phyloP scores from a whole-genome alignment of 1,140 invertebrate species.

The Aphidius gifuensis region DNA sequence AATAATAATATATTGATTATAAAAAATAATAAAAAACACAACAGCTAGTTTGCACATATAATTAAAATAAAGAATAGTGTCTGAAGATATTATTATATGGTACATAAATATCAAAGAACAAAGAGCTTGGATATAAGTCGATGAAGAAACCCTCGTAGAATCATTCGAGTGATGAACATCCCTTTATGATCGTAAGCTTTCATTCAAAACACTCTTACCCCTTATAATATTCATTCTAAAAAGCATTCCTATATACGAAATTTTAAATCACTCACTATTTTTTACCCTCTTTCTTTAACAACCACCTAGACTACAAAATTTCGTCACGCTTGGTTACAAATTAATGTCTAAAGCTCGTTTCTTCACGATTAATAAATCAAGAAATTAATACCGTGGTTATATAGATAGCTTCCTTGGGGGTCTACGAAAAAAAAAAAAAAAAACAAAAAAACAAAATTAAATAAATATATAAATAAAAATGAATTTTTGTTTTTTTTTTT shows the following conservation, averaged over 20 bases:
- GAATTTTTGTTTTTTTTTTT: no score
- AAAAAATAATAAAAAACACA: no score
- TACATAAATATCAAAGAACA: no score
- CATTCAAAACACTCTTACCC: constrained; percentile 1
- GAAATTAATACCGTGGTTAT: constrained; percentile 20
- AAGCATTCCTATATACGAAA: constrained; percentile 1
- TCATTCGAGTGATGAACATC: constrained; percentile 16
- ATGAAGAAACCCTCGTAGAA: background rate
- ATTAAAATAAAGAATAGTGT: no score
- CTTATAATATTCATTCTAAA: constrained; percentile 13
- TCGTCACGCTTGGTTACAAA: constrained; percentile 3
- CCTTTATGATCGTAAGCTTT: constrained; percentile 15
- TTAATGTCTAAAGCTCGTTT: constrained; percentile 6
- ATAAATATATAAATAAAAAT: background rate
- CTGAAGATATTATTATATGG: no score
- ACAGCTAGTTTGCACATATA: no score
- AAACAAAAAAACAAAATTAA: background rate
- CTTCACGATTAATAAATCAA: constrained; percentile 18
- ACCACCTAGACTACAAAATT: background rate
- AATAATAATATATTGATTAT: no score
- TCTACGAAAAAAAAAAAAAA: background rate
- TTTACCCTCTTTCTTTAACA: no score
- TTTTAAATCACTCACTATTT: no score
- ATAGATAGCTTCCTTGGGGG: background rate
- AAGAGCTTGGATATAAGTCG: no score